Evolutionary conservation across 2,797 vertebrate genomes (phyloP), one percentile per base, ranked within the genome.

Genomic region (Toxotes lorentzi): DNA sequence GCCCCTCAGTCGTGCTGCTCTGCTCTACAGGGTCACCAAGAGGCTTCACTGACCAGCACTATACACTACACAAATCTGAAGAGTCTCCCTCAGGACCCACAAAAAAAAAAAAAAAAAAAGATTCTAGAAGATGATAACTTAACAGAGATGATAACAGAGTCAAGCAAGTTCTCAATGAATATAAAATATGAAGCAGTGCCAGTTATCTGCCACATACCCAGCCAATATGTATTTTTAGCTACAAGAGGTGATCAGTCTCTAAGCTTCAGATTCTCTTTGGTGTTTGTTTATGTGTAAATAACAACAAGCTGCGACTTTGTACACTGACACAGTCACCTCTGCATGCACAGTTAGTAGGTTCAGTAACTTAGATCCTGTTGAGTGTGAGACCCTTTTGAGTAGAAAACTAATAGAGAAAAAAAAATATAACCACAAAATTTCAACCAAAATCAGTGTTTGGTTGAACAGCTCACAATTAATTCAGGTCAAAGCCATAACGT

Each of bases 191-290:
- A 71, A 48, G 40, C 66, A 21, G 57, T 43, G 58, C 32, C 57
- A 65, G 60, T 12, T 76, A 51, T 83, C 43, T 64, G 45, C 56
- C 57, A 32, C 32, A 69, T 48, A 9, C 11, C 5, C 14, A 40
- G 67, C 70, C 71, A 78, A 69, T 50, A 35, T 72, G 8, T 83
- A 82, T 82, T 65, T 82, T 76, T 69, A 79, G 57, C 50, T 5
- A 41, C 24, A 19, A 34, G 69, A 66, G 16, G 59, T 53, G 32
- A 23, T 56, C 12, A 24, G 54, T 47, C 16, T 70, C 50, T 56
- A 21, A 70, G 67, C 24, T 68, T 23, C 24, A 50, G 57, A 66
- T 54, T 16, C 60, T 67, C 50, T 66, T 7, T 40, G 47, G 67
- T 41, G 30, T 82, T 79, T 78, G 21, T 76, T 85, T 45, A 68